A percentile compares a stretch with the other conserved stretches of the same genome.
These are phyloP conservation scores for Onychostruthus taczanowskii DNA, from an alignment of 2,113 vertebrate species.

Conservation along the genomic window DNA sequence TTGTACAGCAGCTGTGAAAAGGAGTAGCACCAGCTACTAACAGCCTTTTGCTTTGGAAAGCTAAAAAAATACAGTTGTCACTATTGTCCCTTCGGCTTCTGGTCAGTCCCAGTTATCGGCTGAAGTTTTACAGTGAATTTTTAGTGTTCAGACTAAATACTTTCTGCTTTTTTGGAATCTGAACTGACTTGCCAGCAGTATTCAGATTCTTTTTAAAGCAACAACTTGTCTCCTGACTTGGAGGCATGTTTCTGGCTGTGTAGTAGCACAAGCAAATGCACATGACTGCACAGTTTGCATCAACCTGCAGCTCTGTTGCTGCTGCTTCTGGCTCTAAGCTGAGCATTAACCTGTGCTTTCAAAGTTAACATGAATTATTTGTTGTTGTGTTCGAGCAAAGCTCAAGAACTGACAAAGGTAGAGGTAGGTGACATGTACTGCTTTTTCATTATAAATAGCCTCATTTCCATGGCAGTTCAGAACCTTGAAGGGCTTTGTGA, in stretches of 20 bases:
- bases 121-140: neutral
- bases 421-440: neutral
- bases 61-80: neutral
- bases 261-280: neutral
- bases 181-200: neutral
- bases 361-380: neutral
- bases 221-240: neutral
- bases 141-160: conserved; percentile 13
- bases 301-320: neutral
- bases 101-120: neutral
- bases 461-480: neutral
- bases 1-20: neutral
- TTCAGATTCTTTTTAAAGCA: conserved; percentile 50
- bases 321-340: neutral
- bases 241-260: neutral
- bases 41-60: neutral
- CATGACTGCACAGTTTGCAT: neutral
- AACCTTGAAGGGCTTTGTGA: neutral
- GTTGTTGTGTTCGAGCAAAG: neutral
- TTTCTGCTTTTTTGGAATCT: conserved; percentile 24
- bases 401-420: neutral
- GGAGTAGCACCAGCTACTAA: neutral
- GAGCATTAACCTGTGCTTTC: neutral
- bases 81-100: neutral
- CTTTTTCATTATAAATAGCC: neutral